These are phyloP conservation scores for Delichon dasypus DNA, from an alignment of 2,797 vertebrate genomes.

Conservation along the genomic window DNA sequence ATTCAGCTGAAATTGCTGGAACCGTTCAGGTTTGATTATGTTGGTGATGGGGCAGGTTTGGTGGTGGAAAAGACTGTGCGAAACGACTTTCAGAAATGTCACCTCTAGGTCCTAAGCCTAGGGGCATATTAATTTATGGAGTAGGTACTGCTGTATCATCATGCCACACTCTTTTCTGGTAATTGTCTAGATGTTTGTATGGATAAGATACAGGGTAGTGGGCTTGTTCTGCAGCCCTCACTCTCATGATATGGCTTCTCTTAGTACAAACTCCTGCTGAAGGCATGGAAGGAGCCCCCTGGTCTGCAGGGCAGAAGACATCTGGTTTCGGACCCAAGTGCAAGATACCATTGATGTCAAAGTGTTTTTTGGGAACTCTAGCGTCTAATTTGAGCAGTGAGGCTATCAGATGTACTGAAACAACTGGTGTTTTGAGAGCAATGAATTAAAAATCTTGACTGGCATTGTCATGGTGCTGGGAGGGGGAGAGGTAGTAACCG, in stretches of 20 bases:
- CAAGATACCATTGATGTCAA: background rate
- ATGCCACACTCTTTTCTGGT: background rate
- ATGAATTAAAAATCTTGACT: background rate
- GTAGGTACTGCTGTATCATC: background rate
- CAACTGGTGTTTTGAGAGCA: background rate
- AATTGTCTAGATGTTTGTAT: background rate
- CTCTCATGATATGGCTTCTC: rapidly evolving
- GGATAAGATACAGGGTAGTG: background rate
- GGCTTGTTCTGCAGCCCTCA: background rate
- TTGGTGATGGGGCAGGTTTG: background rate
- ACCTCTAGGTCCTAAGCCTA: background rate
- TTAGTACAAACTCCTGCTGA: background rate
- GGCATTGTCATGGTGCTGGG: background rate
- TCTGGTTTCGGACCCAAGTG: background rate
- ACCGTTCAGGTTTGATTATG: background rate
- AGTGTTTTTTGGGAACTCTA: background rate
- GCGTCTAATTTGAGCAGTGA: background rate
- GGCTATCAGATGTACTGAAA: background rate
- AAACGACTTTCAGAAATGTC: background rate
- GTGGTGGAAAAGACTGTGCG: background rate
- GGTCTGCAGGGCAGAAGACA: background rate
- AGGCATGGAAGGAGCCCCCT: background rate
- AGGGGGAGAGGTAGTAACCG: background rate
- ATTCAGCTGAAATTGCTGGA: background rate
- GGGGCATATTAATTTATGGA: background rate